A percentile compares a stretch with the other conserved stretches of the same genome.
Conservation (phyloP, 2,797 vertebrate species). For the Rhinatrema bivittatum region DNA sequence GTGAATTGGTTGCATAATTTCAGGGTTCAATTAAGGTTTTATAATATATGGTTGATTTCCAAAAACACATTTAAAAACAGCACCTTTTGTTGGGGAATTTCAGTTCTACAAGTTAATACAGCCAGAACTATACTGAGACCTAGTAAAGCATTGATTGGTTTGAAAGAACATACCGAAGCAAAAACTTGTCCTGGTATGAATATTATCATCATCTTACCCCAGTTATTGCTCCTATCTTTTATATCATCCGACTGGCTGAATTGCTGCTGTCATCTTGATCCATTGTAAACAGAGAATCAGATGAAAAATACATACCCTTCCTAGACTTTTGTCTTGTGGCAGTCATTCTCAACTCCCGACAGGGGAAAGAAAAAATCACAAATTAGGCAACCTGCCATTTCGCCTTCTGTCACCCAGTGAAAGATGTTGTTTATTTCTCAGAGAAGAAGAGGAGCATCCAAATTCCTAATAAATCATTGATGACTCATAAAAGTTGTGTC, state of each 20-base stretch:
- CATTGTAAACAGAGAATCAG: background rate
- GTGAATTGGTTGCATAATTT: conserved; percentile 43
- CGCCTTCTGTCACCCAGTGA: conserved; percentile 24
- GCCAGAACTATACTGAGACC: conserved; percentile 26
- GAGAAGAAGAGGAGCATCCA: conserved; percentile 10
- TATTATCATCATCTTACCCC: no score
- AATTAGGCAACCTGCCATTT: conserved; percentile 7
- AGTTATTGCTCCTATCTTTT: no score
- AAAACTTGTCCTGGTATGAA: no score
- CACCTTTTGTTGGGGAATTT: no score
- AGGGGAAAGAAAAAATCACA: conserved; percentile 1
- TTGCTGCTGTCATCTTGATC: background rate
- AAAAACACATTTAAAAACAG: no score
- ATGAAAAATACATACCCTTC: conserved; percentile 8
- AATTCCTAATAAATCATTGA: conserved; percentile 45
- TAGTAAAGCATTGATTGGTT: conserved; percentile 7
- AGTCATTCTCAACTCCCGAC: conserved; percentile 1
- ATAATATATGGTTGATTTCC: conserved; percentile 37
- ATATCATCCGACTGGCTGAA: no score
- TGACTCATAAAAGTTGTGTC: conserved; percentile 33
- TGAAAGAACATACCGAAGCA: no score
- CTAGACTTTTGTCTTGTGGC: conserved; percentile 10
- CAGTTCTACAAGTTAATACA: conserved; percentile 23
- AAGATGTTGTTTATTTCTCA: conserved; percentile 27
- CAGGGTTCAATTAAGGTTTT: conserved; percentile 39